These are phyloP conservation scores for Sycophila sp. DNA, from an alignment of 1,140 invertebrate species.

Conservation along the genomic window DNA sequence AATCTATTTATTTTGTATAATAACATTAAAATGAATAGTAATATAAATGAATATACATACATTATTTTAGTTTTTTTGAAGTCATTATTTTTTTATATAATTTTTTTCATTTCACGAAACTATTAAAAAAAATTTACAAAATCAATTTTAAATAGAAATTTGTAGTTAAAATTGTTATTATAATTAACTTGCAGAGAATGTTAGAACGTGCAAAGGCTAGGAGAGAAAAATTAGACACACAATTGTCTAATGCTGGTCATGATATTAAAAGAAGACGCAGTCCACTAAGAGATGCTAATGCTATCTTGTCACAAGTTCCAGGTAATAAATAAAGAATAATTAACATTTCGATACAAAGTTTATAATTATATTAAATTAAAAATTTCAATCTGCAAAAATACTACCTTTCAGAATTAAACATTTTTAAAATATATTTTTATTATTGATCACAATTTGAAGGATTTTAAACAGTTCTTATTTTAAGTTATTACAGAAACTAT, in stretches of 20 bases:
- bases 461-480: conserved; percentile 21
- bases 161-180: conserved; percentile 6
- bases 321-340: conserved; percentile 42
- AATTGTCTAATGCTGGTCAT: conserved; percentile 62
- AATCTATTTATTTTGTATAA: background rate
- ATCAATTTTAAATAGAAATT: too few relatives aligned
- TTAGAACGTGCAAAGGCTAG: conserved; percentile 68
- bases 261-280: conserved; percentile 55
- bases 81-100: too few relatives aligned
- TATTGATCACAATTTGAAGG: background rate
- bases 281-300: conserved; percentile 64
- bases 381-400: background rate
- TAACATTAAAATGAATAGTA: background rate
- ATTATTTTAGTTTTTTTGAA: background rate
- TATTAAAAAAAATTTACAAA: background rate
- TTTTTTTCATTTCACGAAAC: too few relatives aligned
- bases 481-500: conserved; percentile 41
- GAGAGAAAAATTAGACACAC: conserved; percentile 66
- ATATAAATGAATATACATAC: background rate
- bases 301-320: conserved; percentile 53
- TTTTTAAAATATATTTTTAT: conserved; percentile 22
- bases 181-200: conserved; percentile 62
- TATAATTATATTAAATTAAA: too few relatives aligned
- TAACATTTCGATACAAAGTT: too few relatives aligned
- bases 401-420: background rate